Evolutionary conservation across 2,888 invertebrate genomes (phyloP).

Genomic region (Leptinotarsa juncta): DNA sequence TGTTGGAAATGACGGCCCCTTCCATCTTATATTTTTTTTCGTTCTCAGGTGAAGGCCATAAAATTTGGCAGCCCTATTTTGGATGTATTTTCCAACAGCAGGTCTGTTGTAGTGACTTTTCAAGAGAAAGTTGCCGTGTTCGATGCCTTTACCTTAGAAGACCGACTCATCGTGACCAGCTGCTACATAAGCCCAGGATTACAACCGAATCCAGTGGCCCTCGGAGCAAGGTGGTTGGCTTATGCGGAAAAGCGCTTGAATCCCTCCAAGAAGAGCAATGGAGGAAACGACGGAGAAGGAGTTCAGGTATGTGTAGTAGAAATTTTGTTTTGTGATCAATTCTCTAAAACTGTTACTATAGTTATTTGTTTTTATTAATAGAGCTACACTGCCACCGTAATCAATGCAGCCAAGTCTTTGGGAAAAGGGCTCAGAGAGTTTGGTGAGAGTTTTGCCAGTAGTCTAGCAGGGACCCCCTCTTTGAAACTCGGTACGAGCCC

Average conservation of each 20-base stretch:
- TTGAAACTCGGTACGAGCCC: conserved; percentile 62
- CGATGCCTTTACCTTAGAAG: conserved; percentile 89
- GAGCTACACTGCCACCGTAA: conserved; percentile 91
- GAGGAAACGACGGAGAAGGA: conserved; percentile 80
- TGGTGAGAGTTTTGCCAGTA: conserved; percentile 92
- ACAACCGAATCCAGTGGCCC: conserved; percentile 82
- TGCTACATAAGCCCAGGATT: conserved; percentile 90
- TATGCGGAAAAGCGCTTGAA: conserved; percentile 89
- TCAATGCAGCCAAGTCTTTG: conserved; percentile 94
- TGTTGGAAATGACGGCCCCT: background rate
- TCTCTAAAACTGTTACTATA: background rate
- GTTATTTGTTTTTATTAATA: conserved; percentile 66
- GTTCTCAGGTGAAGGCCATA: conserved; percentile 81
- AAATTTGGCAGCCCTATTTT: conserved; percentile 92
- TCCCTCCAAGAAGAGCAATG: conserved; percentile 81
- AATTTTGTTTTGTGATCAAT: too few species aligned
- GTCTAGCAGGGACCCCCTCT: conserved; percentile 78
- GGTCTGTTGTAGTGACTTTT: conserved; percentile 89
- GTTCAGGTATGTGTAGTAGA: conserved; percentile 56
- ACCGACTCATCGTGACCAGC: conserved; percentile 86
- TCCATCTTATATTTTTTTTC: conserved; percentile 9
- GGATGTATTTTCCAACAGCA: conserved; percentile 89
- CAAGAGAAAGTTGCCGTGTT: conserved; percentile 91
- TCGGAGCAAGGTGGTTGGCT: conserved; percentile 87
- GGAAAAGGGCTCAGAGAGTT: conserved; percentile 90